Evolutionary conservation across 2,888 invertebrate genomes (phyloP).

Genomic region (Lepeophtheirus nordmannii): DNA sequence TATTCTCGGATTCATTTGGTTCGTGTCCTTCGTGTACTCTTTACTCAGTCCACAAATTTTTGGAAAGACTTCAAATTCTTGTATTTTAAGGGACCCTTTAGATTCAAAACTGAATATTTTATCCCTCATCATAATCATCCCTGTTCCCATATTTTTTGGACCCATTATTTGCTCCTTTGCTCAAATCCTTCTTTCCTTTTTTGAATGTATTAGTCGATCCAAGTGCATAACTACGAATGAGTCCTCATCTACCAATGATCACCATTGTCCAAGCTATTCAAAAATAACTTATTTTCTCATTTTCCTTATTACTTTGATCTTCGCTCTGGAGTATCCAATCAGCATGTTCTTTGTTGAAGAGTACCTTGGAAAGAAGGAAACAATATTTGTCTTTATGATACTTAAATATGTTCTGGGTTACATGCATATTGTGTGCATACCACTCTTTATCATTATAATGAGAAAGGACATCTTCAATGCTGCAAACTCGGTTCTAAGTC

Average conservation of each 20-base stretch:
- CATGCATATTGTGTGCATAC: constrained; percentile 5
- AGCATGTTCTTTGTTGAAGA: constrained; percentile 16
- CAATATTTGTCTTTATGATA: constrained; percentile 14
- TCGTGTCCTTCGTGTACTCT: constrained; percentile 18
- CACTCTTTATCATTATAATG: constrained; percentile 11
- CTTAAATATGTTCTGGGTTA: constrained; percentile 13
- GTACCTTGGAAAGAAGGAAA: not conserved
- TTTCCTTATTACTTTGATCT: not conserved
- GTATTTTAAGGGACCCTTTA: constrained; percentile 2
- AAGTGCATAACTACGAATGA: not conserved
- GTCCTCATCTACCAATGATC: not conserved
- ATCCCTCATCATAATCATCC: constrained; percentile 12
- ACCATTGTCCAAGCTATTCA: not conserved
- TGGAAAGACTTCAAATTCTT: not conserved
- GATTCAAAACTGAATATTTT: constrained; percentile 13
- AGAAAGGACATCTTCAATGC: constrained; percentile 10
- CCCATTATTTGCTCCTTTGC: constrained; percentile 9
- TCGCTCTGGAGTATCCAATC: constrained; percentile 5
- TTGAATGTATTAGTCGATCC: not conserved
- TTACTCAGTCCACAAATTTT: constrained; percentile 9
- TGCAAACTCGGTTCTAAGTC: not conserved
- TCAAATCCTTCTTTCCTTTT: not conserved
- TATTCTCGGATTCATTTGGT: constrained; percentile 20
- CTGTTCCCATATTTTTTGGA: constrained; percentile 6
- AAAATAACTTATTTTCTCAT: no score